A percentile compares a stretch with the other conserved stretches of the same genome.
These are phyloP conservation scores for Scrobipalpa costella DNA, from an alignment of 2,888 invertebrate species.

Conservation along the genomic window DNA sequence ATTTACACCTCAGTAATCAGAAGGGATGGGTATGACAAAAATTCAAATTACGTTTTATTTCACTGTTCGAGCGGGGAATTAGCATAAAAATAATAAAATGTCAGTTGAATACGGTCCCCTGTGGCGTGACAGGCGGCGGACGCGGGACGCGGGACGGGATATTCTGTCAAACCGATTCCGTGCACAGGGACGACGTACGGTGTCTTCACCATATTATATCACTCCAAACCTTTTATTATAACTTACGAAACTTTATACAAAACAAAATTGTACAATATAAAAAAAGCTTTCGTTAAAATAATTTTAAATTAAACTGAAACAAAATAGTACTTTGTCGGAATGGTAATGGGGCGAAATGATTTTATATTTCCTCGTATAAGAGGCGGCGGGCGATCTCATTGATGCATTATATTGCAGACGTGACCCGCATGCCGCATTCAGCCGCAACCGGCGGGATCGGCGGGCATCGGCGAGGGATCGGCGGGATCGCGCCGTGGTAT, in stretches of 20 bases:
- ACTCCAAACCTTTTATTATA: not conserved
- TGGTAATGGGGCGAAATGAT: slow-evolving; percentile 7
- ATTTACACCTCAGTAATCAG: slow-evolving; percentile 32
- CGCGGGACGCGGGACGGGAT: slow-evolving; percentile 37
- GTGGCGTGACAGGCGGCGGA: slow-evolving; percentile 46
- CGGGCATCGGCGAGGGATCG: not conserved
- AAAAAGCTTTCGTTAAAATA: too few relatives aligned
- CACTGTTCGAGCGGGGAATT: slow-evolving; percentile 56
- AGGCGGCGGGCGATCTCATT: slow-evolving; percentile 33
- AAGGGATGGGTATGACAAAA: slow-evolving; percentile 34
- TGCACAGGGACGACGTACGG: slow-evolving; percentile 48
- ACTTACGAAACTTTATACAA: too few relatives aligned
- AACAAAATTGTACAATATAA: too few relatives aligned
- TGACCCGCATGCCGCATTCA: slow-evolving; percentile 32
- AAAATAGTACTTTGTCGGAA: not conserved
- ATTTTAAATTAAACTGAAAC: slow-evolving; percentile 3
- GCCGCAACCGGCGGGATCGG: not conserved
- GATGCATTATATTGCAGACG: slow-evolving; percentile 26
- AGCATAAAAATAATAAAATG: slow-evolving; percentile 75
- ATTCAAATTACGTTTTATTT: slow-evolving; percentile 56
- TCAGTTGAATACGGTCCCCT: slow-evolving; percentile 57
- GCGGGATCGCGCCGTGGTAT: not conserved
- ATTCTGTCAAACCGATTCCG: slow-evolving; percentile 65
- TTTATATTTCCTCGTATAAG: slow-evolving; percentile 20
- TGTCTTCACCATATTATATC: slow-evolving; percentile 43